A percentile compares a stretch with the other conserved stretches of the same genome.
These are phyloP conservation scores for Cyprichromis sp. DNA, from an alignment of 2,113 vertebrate genomes.

Conservation along the genomic window DNA sequence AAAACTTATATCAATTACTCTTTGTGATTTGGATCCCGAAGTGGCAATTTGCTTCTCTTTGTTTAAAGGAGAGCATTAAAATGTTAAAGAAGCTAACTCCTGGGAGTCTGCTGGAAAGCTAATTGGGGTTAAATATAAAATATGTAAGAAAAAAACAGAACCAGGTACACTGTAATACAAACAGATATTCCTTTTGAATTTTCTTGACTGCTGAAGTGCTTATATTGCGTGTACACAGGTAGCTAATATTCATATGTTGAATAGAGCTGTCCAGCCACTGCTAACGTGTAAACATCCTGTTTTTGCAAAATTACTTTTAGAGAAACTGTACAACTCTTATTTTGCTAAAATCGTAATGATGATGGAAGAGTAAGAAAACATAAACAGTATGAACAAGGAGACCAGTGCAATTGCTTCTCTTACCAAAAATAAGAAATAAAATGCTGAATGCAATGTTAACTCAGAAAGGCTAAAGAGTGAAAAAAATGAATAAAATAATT, in stretches of 20 bases:
- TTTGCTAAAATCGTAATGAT: neutral
- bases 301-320: neutral
- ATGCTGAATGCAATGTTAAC: neutral
- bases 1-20: neutral
- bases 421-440: neutral
- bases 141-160: neutral
- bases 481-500: neutral
- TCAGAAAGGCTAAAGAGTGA: neutral
- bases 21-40: neutral
- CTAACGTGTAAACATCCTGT: neutral
- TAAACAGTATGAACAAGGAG: neutral
- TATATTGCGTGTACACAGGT: neutral
- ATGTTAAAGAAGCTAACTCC: neutral
- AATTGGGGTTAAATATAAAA: neutral
- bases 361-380: constrained; percentile 3
- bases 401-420: neutral
- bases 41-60: neutral
- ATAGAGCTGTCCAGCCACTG: neutral
- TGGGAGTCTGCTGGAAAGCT: neutral
- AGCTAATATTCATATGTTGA: neutral
- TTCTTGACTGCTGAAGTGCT: neutral
- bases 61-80: neutral
- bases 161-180: neutral
- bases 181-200: neutral
- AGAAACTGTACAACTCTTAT: neutral